Conservation (phyloP, 2,888 invertebrate genomes). For the Disparrhopalites patrizii region DNA sequence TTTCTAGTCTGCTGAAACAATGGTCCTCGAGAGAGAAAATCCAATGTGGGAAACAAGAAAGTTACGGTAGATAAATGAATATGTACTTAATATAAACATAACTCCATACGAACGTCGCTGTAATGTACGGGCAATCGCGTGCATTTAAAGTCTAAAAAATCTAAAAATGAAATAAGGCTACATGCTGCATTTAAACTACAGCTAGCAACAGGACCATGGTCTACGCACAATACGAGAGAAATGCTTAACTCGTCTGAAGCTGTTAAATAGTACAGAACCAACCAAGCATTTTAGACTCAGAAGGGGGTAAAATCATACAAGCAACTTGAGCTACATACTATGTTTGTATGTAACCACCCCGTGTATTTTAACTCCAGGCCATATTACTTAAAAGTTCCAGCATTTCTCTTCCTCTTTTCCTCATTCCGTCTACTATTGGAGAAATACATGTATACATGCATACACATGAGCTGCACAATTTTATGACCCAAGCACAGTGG, state of each 20-base stretch:
- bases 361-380: neutral
- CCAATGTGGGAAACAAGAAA: no score
- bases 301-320: conserved; percentile 4
- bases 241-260: neutral
- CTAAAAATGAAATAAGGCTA: no score
- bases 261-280: conserved; percentile 1
- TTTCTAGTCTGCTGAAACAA: neutral
- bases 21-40: no score
- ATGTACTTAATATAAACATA: neutral
- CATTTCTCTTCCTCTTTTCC: no score
- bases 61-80: no score
- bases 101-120: neutral
- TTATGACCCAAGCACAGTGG: no score
- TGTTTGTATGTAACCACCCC: neutral
- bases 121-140: neutral
- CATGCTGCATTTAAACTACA: no score
- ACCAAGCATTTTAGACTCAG: neutral
- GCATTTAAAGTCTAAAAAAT: neutral
- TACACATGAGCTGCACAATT: no score
- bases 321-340: neutral
- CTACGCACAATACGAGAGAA: neutral
- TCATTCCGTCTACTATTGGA: no score
- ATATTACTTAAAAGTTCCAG: neutral
- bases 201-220: neutral
- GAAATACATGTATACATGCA: no score